Conservation (phyloP, 2,113 vertebrate species). For the Plotosus lineatus region DNA sequence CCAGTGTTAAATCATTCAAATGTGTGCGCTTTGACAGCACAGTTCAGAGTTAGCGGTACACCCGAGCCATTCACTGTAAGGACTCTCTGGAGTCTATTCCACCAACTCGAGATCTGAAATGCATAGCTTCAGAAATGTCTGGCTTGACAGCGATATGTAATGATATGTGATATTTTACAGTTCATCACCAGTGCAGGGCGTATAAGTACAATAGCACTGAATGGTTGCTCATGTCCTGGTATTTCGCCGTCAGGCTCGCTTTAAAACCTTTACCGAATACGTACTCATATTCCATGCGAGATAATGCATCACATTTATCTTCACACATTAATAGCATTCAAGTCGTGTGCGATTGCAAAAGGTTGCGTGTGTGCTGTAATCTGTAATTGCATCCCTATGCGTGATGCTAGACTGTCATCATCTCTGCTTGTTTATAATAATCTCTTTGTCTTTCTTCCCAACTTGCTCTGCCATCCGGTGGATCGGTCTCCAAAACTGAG, state of each 20-base stretch:
- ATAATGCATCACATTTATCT: neutral
- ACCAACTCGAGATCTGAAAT: slow-evolving; percentile 5
- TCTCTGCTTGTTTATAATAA: neutral
- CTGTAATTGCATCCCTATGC: neutral
- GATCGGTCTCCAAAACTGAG: slow-evolving; percentile 12
- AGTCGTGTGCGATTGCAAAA: neutral
- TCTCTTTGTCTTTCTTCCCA: slow-evolving; percentile 23
- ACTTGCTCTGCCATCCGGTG: slow-evolving; percentile 6
- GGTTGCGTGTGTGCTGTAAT: neutral
- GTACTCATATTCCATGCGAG: neutral
- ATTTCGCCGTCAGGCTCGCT: slow-evolving; percentile 16
- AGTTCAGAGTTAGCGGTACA: neutral
- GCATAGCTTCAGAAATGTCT: neutral
- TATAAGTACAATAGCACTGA: slow-evolving; percentile 6
- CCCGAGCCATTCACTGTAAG: slow-evolving; percentile 1
- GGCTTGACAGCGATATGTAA: neutral
- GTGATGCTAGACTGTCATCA: neutral
- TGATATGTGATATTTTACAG: slow-evolving; percentile 30
- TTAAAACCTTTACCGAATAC: slow-evolving; percentile 7
- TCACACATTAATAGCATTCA: neutral
- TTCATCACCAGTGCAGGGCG: slow-evolving; percentile 13
- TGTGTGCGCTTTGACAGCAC: neutral
- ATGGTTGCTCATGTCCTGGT: slow-evolving; percentile 14
- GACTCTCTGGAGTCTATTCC: neutral
- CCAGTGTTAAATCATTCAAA: neutral